Conservation (phyloP, 2,888 invertebrate species). For the Harmothoe impar region DNA sequence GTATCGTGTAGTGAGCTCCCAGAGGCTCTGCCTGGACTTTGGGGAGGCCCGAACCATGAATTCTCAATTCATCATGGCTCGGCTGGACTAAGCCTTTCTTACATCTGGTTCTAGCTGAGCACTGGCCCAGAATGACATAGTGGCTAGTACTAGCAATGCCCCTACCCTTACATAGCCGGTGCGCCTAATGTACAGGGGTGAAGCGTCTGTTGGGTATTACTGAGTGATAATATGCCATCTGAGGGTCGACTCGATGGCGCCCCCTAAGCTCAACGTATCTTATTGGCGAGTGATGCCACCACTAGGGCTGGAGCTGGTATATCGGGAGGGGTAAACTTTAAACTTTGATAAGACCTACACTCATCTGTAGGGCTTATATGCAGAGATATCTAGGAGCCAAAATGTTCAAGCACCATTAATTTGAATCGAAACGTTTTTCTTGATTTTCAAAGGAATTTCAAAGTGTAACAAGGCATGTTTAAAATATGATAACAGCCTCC, state of each 20-base stretch:
- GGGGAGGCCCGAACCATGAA: neutral
- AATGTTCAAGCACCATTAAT: too few species aligned
- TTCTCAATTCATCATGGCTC: slow-evolving; percentile 39
- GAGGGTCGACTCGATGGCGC: neutral
- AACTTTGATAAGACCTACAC: too few species aligned
- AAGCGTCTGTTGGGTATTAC: neutral
- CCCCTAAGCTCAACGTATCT: neutral
- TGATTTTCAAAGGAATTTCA: too few species aligned
- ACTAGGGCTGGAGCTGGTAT: too few species aligned
- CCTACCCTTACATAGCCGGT: too few species aligned
- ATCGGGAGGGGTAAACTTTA: too few species aligned
- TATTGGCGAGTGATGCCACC: neutral
- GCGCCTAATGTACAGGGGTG: neutral
- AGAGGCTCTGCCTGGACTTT: neutral
- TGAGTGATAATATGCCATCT: neutral
- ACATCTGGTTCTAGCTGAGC: neutral
- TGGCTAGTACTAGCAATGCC: neutral
- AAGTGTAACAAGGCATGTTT: too few species aligned
- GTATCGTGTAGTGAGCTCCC: neutral
- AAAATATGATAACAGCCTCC: too few species aligned
- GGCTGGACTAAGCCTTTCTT: neutral
- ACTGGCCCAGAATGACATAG: neutral
- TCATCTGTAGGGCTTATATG: too few species aligned
- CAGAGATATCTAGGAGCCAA: too few species aligned
- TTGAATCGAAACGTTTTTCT: too few species aligned